phyloP scores from a whole-genome alignment of 64 coral and sea anemone genomes.

The Anthopleura sola region DNA sequence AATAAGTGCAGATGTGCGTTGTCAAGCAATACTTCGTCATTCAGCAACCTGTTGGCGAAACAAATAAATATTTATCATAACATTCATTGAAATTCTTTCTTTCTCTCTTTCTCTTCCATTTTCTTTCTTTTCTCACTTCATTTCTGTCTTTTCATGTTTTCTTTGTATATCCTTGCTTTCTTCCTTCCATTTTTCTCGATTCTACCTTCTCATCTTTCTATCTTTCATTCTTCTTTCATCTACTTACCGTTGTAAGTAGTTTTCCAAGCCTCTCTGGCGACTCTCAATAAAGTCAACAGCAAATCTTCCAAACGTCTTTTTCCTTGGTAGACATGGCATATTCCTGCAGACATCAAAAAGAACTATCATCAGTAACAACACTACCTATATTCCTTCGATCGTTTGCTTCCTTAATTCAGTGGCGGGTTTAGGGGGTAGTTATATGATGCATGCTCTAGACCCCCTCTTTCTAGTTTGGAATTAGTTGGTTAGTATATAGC shows the following conservation, averaged over 20 bases:
- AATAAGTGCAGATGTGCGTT: constrained; percentile 15
- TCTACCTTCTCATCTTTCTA: no score
- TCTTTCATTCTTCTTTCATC: neutral
- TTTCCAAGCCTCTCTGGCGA: neutral
- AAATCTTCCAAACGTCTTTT: neutral
- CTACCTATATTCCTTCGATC: no score
- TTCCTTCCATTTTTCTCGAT: no score
- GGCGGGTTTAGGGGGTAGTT: no score
- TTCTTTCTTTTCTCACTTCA: neutral
- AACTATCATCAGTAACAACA: neutral
- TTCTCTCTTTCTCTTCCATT: neutral
- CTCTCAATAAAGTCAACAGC: constrained; percentile 12
- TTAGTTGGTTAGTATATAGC: no score
- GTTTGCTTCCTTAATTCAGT: no score
- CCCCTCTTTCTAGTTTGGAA: no score
- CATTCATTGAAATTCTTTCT: no score
- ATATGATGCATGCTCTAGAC: no score
- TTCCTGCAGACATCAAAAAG: neutral
- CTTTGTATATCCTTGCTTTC: no score
- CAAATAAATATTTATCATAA: neutral
- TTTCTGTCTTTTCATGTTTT: no score
- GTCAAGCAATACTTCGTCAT: neutral
- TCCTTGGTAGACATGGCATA: neutral
- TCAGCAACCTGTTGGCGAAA: neutral
- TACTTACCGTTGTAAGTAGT: neutral